These are phyloP conservation scores for Stegophylla sp. DNA, from an alignment of 2,888 invertebrate species.

Conservation along the genomic window DNA sequence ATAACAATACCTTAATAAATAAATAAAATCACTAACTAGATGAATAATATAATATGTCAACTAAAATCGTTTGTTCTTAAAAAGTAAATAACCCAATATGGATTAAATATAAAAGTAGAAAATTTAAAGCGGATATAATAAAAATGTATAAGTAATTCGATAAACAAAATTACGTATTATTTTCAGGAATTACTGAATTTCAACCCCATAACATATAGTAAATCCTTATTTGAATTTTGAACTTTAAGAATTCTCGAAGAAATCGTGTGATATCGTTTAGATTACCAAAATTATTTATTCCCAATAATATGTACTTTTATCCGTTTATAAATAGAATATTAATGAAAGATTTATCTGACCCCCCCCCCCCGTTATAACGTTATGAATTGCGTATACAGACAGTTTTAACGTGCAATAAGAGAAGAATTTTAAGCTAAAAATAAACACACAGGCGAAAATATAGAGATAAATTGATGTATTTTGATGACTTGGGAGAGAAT, in stretches of 20 bases:
- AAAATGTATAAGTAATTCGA: no score
- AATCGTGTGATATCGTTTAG: no score
- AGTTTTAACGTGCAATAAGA: slow-evolving; percentile 57
- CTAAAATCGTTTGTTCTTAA: slow-evolving; percentile 7
- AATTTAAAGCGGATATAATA: no score
- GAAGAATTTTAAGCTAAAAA: slow-evolving; percentile 58
- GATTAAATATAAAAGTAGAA: no score
- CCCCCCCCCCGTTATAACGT: slow-evolving; percentile 4
- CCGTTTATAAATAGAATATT: no score
- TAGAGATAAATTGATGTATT: slow-evolving; percentile 59
- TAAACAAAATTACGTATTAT: no score
- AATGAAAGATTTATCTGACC: not conserved
- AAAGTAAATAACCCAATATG: not conserved
- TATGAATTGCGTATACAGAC: slow-evolving; percentile 48
- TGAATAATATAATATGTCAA: not conserved
- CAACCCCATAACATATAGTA: no score
- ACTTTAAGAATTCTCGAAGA: not conserved
- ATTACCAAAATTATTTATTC: no score
- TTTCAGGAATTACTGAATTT: no score
- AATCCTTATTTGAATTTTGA: not conserved
- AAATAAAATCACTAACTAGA: slow-evolving; percentile 12
- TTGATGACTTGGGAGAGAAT: slow-evolving; percentile 56
- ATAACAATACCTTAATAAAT: not conserved
- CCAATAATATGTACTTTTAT: no score
- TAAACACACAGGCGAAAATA: slow-evolving; percentile 59